A percentile compares a stretch with the other conserved stretches of the same genome.
Evolutionary conservation across 2,113 vertebrate species (phyloP).

Genomic region (Crotalus horridus): DNA sequence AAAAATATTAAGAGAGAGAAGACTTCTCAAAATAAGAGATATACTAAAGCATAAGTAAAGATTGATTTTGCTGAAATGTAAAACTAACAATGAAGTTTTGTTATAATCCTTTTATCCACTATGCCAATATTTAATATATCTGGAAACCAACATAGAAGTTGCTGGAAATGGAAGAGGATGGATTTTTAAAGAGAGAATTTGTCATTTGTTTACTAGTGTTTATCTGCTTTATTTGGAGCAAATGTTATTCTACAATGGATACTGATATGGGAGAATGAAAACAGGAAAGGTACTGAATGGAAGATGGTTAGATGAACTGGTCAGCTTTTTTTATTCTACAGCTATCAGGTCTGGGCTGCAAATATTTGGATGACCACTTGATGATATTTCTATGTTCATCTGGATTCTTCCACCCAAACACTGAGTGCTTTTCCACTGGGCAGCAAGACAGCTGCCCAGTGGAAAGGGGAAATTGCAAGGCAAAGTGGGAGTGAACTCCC

Average conservation of each 20-base stretch:
- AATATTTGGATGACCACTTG: background rate
- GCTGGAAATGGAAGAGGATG: background rate
- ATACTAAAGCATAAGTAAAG: background rate
- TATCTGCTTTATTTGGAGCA: background rate
- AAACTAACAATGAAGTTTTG: background rate
- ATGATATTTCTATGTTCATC: background rate
- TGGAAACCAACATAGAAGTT: background rate
- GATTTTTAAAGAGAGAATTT: background rate
- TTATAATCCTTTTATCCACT: background rate
- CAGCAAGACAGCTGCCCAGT: background rate
- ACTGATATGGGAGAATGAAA: background rate
- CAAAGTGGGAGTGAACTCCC: background rate
- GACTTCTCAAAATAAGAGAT: background rate
- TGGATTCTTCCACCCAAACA: background rate
- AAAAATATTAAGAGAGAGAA: background rate
- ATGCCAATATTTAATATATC: background rate
- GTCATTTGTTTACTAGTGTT: background rate
- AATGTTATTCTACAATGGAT: background rate
- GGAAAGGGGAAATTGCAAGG: background rate
- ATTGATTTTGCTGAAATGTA: background rate
- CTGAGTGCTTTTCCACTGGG: background rate
- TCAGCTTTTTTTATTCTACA: background rate
- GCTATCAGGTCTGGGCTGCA: background rate
- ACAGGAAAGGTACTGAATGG: background rate
- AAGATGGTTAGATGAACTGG: background rate